A percentile compares a stretch with the other conserved stretches of the same genome.
Conservation (phyloP, 2,113 vertebrate genomes). For the Andinoacara biseriatus region DNA sequence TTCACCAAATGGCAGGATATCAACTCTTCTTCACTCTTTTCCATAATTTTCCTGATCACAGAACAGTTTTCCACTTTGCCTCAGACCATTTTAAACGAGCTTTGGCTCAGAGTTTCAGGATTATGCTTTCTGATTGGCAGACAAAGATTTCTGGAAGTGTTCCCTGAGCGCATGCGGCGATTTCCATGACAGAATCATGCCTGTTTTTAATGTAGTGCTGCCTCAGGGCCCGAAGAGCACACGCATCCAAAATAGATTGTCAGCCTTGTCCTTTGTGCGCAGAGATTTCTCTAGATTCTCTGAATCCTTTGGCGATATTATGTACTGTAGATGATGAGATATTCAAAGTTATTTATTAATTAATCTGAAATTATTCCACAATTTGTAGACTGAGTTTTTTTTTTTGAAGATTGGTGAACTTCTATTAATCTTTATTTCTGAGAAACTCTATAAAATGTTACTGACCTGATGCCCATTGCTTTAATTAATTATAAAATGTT, state of each 20-base stretch:
- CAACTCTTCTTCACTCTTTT: no score
- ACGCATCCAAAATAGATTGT: neutral
- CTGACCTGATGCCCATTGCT: neutral
- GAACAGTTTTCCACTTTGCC: neutral
- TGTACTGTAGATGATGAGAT: neutral
- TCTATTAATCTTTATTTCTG: no score
- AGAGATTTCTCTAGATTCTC: neutral
- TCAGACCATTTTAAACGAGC: neutral
- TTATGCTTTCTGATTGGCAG: neutral
- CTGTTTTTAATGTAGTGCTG: neutral
- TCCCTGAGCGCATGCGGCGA: neutral
- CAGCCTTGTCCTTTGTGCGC: neutral
- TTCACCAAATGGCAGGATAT: neutral
- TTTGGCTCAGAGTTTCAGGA: neutral
- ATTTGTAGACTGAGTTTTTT: neutral
- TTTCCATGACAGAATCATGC: neutral
- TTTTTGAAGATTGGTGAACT: neutral
- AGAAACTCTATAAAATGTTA: no score
- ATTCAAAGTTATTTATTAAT: neutral
- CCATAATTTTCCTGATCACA: neutral
- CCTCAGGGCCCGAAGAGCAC: neutral
- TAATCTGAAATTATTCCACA: neutral
- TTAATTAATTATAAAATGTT: neutral
- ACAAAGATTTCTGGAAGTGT: neutral
- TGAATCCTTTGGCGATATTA: neutral